phyloP scores from a whole-genome alignment of 2,888 invertebrate species.

The Epinotia nisella region DNA sequence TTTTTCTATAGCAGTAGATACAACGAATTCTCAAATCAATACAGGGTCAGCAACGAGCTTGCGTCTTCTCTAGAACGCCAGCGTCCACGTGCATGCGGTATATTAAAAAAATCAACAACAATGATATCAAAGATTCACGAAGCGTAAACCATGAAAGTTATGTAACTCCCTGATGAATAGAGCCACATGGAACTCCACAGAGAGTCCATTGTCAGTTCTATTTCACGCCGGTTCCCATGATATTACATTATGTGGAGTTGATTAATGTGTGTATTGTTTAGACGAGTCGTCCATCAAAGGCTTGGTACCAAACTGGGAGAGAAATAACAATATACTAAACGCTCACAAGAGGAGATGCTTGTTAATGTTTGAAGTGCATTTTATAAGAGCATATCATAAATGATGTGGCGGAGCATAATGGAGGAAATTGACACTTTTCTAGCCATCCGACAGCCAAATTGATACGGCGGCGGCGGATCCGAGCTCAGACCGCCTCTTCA shows the following conservation, averaged over 20 bases:
- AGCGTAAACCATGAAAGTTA: conserved; percentile 6
- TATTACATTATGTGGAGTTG: conserved; percentile 44
- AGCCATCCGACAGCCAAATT: conserved; percentile 68
- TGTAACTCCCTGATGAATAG: conserved; percentile 30
- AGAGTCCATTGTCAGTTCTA: conserved; percentile 58
- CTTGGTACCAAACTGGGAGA: conserved; percentile 24
- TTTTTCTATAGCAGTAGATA: too few species aligned
- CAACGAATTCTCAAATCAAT: too few species aligned
- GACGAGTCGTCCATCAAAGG: conserved; percentile 44
- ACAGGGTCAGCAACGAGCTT: too few species aligned
- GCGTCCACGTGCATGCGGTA: too few species aligned
- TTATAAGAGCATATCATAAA: conserved; percentile 34
- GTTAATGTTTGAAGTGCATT: conserved; percentile 30
- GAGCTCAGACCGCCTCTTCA: conserved; percentile 56
- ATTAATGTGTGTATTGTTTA: conserved; percentile 50
- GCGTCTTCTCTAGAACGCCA: too few species aligned
- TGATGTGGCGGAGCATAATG: conserved; percentile 43
- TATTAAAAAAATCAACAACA: not conserved
- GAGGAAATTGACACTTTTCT: conserved; percentile 73
- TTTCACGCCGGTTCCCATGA: conserved; percentile 40
- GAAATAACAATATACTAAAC: conserved; percentile 20
- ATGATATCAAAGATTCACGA: conserved; percentile 20
- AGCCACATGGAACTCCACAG: conserved; percentile 49
- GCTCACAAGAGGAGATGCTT: conserved; percentile 32
- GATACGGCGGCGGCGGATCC: conserved; percentile 52